These are phyloP conservation scores for Peromyscus californicus DNA, from an alignment of 2,113 vertebrate species.

Conservation along the genomic window DNA sequence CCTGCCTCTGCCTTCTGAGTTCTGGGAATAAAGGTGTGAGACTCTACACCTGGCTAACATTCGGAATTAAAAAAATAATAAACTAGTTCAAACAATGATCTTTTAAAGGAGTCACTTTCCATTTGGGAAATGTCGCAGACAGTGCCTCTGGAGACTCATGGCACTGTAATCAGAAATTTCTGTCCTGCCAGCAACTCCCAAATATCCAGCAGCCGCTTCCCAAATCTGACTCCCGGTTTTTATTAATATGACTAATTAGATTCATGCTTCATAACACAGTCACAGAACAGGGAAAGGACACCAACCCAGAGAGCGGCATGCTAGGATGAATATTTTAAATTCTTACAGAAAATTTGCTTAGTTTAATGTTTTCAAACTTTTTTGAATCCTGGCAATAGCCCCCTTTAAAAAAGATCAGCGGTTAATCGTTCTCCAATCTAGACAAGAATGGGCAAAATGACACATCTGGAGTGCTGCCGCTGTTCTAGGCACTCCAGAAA, in stretches of 20 bases:
- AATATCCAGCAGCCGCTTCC: no score
- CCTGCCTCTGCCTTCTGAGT: neutral
- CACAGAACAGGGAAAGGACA: neutral
- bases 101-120: neutral
- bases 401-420: neutral
- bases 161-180: no score
- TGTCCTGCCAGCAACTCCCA: no score
- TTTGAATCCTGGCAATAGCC: neutral
- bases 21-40: neutral
- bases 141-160: neutral
- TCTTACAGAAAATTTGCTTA: neutral
- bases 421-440: neutral
- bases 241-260: no score
- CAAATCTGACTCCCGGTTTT: no score
- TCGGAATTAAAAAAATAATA: neutral
- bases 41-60: neutral
- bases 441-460: neutral
- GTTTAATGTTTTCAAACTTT: neutral
- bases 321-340: conserved; percentile 11
- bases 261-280: neutral
- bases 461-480: neutral
- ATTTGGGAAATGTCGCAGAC: neutral
- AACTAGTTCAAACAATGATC: neutral
- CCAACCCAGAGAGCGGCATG: neutral
- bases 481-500: neutral